phyloP scores from a whole-genome alignment of 2,888 invertebrate species.

The Eristalinus sepulchralis region DNA sequence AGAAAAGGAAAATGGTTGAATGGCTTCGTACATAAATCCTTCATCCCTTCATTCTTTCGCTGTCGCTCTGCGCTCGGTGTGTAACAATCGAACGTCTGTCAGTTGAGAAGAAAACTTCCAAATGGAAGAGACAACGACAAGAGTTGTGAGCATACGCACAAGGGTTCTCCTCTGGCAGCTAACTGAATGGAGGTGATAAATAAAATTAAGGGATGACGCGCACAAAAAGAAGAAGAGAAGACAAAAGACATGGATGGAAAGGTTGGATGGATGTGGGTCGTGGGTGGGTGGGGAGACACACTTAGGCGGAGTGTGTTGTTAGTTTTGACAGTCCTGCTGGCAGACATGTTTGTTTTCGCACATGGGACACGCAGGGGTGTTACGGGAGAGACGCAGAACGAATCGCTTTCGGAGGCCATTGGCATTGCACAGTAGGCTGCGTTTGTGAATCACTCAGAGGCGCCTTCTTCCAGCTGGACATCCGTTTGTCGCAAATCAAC shows the following conservation, averaged over 20 bases:
- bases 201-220: conserved; percentile 43
- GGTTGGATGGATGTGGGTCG: conserved; percentile 18
- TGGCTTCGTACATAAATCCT: conserved; percentile 61
- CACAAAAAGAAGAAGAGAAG: neutral
- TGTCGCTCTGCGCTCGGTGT: conserved; percentile 1
- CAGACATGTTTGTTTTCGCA: neutral
- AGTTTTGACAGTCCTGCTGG: neutral
- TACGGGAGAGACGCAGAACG: no score
- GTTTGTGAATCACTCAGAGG: no score
- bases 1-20: conserved; percentile 49
- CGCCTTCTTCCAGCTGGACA: neutral
- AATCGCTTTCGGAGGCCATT: no score
- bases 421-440: no score
- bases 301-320: neutral
- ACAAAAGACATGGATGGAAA: neutral
- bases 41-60: conserved; percentile 50
- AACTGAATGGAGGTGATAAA: conserved; percentile 36
- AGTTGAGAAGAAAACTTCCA: conserved; percentile 25
- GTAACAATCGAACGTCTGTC: conserved; percentile 60
- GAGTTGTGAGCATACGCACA: conserved; percentile 9
- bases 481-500: neutral
- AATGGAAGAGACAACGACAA: conserved; percentile 42
- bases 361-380: neutral
- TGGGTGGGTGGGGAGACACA: neutral
- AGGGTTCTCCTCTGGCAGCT: neutral